phyloP scores from a whole-genome alignment of 2,888 invertebrate species.

The Lumbricus terrestris region DNA sequence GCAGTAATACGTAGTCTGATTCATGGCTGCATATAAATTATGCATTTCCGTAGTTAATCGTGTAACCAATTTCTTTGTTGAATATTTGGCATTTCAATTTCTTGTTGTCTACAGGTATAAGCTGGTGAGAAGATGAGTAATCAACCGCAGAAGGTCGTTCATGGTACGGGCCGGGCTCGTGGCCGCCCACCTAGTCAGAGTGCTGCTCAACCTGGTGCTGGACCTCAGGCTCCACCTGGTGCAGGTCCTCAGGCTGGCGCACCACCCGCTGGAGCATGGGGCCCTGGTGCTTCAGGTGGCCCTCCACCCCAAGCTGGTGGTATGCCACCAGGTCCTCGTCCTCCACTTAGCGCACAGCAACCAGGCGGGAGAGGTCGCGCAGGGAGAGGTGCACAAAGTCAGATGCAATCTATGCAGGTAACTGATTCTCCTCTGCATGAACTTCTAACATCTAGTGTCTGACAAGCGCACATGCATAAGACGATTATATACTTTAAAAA shows the following conservation, averaged over 20 bases:
- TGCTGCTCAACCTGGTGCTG: neutral
- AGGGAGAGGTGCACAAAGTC: neutral
- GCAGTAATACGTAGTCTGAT: no score
- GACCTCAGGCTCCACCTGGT: neutral
- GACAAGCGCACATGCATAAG: no score
- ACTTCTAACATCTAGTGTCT: no score
- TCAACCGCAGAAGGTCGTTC: neutral
- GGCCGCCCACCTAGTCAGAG: neutral
- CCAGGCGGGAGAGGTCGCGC: slow-evolving; percentile 5
- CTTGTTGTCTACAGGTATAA: neutral
- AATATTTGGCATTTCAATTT: neutral
- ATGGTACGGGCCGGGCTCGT: neutral
- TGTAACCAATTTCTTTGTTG: no score
- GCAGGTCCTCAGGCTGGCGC: neutral
- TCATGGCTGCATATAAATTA: no score
- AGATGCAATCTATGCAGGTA: neutral
- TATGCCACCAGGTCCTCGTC: neutral
- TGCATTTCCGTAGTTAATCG: no score
- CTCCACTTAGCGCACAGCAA: neutral
- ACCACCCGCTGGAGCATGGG: neutral
- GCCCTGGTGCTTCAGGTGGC: neutral
- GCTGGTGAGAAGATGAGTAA: neutral
- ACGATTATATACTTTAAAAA: no score
- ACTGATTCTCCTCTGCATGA: neutral
- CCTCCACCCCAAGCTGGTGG: neutral